A percentile compares a stretch with the other conserved stretches of the same genome.
phyloP scores from a whole-genome alignment of 2,113 vertebrate genomes.

The Petrocephalus microphthalmus region DNA sequence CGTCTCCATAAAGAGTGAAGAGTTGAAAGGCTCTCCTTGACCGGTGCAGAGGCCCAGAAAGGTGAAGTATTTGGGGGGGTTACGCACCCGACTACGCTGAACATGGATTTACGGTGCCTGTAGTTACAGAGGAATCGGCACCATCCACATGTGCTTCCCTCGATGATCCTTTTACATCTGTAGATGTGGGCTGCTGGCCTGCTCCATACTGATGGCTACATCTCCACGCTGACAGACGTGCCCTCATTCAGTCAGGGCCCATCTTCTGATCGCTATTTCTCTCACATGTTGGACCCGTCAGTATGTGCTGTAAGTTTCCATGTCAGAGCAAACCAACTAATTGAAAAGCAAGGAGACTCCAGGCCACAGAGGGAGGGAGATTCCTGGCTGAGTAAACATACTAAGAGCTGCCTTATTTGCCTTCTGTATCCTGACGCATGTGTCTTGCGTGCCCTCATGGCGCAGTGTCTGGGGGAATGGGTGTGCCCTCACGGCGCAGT shows the following conservation, averaged over 20 bases:
- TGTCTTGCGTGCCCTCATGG: not conserved
- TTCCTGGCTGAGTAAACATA: not conserved
- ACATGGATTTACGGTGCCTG: not conserved
- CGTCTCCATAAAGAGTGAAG: not conserved
- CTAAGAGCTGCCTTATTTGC: not conserved
- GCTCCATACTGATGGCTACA: not conserved
- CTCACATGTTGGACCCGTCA: not conserved
- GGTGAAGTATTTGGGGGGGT: not conserved
- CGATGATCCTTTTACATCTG: not conserved
- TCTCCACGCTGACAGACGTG: not conserved
- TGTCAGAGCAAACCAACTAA: not conserved
- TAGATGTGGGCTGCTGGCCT: not conserved
- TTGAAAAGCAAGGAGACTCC: not conserved
- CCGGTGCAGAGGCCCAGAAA: not conserved
- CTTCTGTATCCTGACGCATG: not conserved
- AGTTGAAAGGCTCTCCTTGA: not conserved
- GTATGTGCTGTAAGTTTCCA: not conserved
- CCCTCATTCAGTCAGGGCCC: constrained; percentile 14
- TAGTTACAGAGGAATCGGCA: not conserved
- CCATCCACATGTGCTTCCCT: not conserved
- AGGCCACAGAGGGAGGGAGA: not conserved
- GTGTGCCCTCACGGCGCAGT: no score
- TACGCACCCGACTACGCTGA: not conserved
- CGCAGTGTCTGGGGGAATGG: not conserved
- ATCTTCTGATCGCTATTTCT: constrained; percentile 5